Evolutionary conservation across 2,797 vertebrate species (phyloP).

Genomic region (Phataginus tetradactyla): DNA sequence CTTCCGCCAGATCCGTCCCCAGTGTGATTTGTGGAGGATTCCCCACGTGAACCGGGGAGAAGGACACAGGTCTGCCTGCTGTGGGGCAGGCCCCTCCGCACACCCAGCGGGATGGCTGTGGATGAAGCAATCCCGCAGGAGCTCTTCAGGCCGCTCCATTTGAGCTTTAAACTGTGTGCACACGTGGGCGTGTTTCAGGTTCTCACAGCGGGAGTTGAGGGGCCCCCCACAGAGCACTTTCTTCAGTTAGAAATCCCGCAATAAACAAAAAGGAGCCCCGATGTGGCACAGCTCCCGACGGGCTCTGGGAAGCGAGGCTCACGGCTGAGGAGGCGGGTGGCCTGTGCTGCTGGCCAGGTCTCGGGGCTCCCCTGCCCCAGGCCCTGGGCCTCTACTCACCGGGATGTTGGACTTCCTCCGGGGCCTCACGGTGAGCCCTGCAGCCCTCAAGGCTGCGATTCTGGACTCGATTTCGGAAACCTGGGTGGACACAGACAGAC

Average conservation of each 20-base stretch:
- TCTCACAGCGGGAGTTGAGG: background rate
- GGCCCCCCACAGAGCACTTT: no score
- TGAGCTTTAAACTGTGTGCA: background rate
- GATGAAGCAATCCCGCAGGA: no score
- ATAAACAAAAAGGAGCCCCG: background rate
- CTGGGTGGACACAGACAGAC: conserved; percentile 80
- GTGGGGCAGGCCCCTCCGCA: background rate
- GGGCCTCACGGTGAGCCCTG: conserved; percentile 85
- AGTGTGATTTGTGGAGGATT: accelerated
- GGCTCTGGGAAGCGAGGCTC: background rate
- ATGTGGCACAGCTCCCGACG: accelerated
- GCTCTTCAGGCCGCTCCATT: background rate
- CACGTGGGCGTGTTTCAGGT: background rate
- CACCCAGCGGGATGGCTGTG: no score
- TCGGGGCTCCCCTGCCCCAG: accelerated
- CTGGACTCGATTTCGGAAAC: conserved; percentile 94
- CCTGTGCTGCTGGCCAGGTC: accelerated
- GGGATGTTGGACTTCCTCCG: conserved; percentile 87
- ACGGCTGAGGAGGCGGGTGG: background rate
- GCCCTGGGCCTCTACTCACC: conserved; percentile 67
- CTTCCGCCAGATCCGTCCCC: accelerated
- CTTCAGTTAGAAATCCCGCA: background rate
- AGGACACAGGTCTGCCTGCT: accelerated
- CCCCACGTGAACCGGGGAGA: background rate
- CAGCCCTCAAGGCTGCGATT: conserved; percentile 91